These are phyloP conservation scores for Orchesella cincta DNA, from an alignment of 1,140 invertebrate species.

Conservation along the genomic window DNA sequence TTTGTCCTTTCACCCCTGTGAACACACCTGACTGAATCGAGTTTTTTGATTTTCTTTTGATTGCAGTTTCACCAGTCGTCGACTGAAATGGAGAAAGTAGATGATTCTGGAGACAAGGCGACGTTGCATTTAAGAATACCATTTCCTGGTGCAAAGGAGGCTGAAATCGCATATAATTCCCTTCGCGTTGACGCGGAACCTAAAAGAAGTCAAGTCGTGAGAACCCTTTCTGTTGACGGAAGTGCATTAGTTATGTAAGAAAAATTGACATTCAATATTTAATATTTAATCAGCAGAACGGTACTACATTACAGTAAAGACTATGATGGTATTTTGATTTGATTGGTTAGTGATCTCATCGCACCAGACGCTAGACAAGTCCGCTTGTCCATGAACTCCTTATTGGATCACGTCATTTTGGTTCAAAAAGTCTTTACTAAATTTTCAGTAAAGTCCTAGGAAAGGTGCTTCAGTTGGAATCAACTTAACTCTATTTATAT, in stretches of 20 bases:
- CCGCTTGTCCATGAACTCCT: constrained; percentile 69
- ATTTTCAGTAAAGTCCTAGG: constrained; percentile 59
- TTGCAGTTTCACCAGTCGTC: too few species aligned
- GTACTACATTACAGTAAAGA: too few species aligned
- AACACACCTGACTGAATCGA: too few species aligned
- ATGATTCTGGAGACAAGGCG: background rate
- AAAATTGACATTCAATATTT: too few species aligned
- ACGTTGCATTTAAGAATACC: constrained; percentile 59
- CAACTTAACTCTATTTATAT: too few species aligned
- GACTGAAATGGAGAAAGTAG: too few species aligned
- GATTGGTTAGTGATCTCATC: constrained; percentile 64
- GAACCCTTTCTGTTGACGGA: constrained; percentile 63
- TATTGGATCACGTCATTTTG: constrained; percentile 71
- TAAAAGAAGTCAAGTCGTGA: constrained; percentile 67
- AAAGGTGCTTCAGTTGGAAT: too few species aligned
- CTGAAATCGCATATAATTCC: constrained; percentile 72
- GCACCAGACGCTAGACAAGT: constrained; percentile 66
- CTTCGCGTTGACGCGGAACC: constrained; percentile 76
- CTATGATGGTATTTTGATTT: too few species aligned
- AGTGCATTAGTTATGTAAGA: constrained; percentile 67
- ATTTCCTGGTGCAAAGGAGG: constrained; percentile 66
- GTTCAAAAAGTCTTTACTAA: constrained; percentile 69
- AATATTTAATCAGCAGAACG: too few species aligned
- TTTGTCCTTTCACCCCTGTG: too few species aligned
- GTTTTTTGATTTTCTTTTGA: too few species aligned